Conservation (phyloP, 2,113 vertebrate genomes). For the Pygoscelis antarcticus region DNA sequence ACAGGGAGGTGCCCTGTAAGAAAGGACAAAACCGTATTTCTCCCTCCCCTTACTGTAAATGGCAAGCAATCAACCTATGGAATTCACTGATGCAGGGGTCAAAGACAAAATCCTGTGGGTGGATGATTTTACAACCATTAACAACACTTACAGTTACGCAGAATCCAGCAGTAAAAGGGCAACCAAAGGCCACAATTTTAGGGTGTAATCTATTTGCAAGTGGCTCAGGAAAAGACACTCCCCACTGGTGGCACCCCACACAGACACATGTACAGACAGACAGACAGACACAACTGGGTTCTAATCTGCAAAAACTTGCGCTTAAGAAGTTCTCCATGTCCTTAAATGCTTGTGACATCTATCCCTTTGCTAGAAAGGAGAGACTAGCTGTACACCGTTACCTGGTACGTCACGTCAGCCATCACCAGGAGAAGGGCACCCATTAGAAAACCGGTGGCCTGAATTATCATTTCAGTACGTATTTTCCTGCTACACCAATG, state of each 20-base stretch:
- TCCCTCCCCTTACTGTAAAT: background rate
- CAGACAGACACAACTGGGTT: background rate
- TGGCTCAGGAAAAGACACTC: background rate
- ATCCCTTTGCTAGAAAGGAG: background rate
- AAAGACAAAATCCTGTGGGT: conserved; percentile 30
- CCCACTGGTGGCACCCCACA: background rate
- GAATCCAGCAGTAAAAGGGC: background rate
- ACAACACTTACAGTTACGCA: fast-evolving
- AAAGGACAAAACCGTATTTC: background rate
- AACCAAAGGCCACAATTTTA: background rate
- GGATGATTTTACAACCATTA: background rate
- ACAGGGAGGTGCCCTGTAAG: background rate
- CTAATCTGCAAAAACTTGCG: background rate
- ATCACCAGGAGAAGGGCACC: background rate
- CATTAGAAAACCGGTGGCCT: background rate
- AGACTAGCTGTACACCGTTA: too few relatives aligned
- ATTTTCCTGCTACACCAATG: background rate
- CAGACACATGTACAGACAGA: fast-evolving
- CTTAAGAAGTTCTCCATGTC: background rate
- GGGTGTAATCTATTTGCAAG: background rate
- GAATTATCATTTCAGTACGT: background rate
- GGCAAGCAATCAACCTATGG: background rate
- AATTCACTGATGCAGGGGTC: conserved; percentile 8
- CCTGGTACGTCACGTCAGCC: background rate
- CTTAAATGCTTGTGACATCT: background rate